Percentiles rank a stretch among this genome's conserved stretches.
phyloP scores from a whole-genome alignment of 2,888 invertebrate species.

The Lysandra bellargus region DNA sequence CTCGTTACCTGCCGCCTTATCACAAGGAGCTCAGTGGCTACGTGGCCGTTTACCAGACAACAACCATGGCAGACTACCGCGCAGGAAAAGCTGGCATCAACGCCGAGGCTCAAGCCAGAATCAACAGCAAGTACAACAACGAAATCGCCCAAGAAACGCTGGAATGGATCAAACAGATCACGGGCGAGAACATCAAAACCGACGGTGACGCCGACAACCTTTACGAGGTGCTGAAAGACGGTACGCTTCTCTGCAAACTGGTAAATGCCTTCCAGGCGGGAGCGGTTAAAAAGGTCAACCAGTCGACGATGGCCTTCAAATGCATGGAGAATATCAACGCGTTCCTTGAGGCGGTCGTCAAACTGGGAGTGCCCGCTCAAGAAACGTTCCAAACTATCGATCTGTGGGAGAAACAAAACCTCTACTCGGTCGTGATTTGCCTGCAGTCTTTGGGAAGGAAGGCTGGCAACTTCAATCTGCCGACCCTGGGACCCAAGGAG shows the following conservation, averaged over 20 bases:
- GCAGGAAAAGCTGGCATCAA: conserved; percentile 77
- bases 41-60: conserved; percentile 64
- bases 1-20: conserved; percentile 66
- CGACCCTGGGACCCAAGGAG: conserved; percentile 97
- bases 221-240: conserved; percentile 93
- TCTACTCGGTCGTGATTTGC: conserved; percentile 97
- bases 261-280: conserved; percentile 92
- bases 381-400: conserved; percentile 99
- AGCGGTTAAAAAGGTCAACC: conserved; percentile 95
- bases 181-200: conserved; percentile 89
- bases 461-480: conserved; percentile 90
- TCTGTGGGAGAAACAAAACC: conserved; percentile 97
- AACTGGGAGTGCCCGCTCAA: conserved; percentile 93
- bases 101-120: conserved; percentile 80
- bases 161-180: conserved; percentile 94
- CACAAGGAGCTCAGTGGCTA: conserved; percentile 70
- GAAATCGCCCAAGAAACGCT: conserved; percentile 94
- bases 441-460: conserved; percentile 96
- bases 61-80: conserved; percentile 73
- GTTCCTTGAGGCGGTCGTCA: conserved; percentile 91
- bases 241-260: conserved; percentile 92
- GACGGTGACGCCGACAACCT: conserved; percentile 95
- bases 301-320: conserved; percentile 95
- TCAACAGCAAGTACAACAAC: conserved; percentile 97
- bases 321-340: conserved; percentile 99